Evolutionary conservation across 2,888 invertebrate species (phyloP), one percentile per base, ranked within the genome.

Genomic region (Smittia sp.): DNA sequence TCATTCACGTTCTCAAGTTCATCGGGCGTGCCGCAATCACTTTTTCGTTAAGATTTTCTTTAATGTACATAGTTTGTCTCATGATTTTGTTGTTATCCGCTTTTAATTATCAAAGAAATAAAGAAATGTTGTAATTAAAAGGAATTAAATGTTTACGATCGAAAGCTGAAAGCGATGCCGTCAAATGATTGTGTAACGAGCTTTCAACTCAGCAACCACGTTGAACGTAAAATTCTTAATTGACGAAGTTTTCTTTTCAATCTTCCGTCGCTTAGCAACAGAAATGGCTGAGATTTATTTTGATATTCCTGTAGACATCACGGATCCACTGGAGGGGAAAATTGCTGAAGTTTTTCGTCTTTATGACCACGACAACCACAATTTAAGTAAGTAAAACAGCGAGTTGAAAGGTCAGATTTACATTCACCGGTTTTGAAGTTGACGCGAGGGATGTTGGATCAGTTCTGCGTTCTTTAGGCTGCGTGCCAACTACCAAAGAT

Each of bases 381-480:
- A 67, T 1, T 11, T 22, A n/a, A n/a, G n/a, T n/a, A n/a, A n/a
- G n/a, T n/a, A n/a, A n/a, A n/a, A n/a, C n/a, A n/a, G n/a, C n/a
- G n/a, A n/a, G n/a, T n/a, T n/a, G n/a, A n/a, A n/a, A n/a, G n/a
- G n/a, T n/a, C n/a, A n/a, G n/a, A n/a, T n/a, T n/a, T n/a, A n/a
- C n/a, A n/a, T n/a, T n/a, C n/a, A n/a, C n/a, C n/a, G n/a, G n/a
- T n/a, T n/a, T n/a, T n/a, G n/a, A n/a, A 18, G 27, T 70, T 2
- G 13, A 70, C 15, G n/a, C 11, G 11, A 25, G 20, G n/a, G n/a
- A 72, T 67, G 18, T 74, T 58, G 58, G 18, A 41, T 11, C 9
- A 39, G 52, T 74, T 22, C 46, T 74, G 2, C 65, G 69, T 11
- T 13, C 46, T 62, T 27, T 74, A 6, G 74, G 74, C 7, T 74